These are phyloP conservation scores for Otis tarda DNA, from an alignment of 2,113 vertebrate genomes.

Conservation along the genomic window DNA sequence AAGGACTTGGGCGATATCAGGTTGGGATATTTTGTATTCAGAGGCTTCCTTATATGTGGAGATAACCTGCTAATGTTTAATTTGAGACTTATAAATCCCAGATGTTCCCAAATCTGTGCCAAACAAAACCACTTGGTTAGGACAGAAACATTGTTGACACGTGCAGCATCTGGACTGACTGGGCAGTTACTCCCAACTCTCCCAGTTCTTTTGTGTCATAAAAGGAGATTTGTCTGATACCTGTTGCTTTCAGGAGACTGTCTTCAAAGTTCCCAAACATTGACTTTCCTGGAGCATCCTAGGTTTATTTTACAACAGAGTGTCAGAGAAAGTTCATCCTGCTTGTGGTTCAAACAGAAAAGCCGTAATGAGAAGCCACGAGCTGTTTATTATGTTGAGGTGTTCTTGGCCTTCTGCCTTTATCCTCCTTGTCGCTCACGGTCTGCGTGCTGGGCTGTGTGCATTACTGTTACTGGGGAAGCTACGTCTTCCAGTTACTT, in stretches of 20 bases:
- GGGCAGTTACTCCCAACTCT: background rate
- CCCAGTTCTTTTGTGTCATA: background rate
- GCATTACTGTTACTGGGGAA: background rate
- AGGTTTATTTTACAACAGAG: background rate
- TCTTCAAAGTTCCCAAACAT: background rate
- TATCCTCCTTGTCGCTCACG: background rate
- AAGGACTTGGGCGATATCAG: background rate
- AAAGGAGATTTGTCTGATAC: background rate
- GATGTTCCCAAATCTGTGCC: background rate
- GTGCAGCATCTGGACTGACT: background rate
- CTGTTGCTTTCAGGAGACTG: background rate
- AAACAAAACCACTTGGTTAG: background rate
- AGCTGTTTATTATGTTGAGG: background rate
- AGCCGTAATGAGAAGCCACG: background rate
- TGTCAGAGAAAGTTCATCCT: background rate
- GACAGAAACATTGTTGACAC: background rate
- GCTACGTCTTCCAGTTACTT: background rate
- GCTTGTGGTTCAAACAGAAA: background rate
- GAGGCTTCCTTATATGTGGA: background rate
- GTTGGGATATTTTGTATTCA: background rate
- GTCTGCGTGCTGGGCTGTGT: background rate
- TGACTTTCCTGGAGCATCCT: background rate
- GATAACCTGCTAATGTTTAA: background rate
- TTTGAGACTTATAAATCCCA: background rate
- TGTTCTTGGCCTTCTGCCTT: background rate